Evolutionary conservation across 2,797 vertebrate species (phyloP), one percentile per base, ranked within the genome.

Genomic region (Toxotes lorentzi): DNA sequence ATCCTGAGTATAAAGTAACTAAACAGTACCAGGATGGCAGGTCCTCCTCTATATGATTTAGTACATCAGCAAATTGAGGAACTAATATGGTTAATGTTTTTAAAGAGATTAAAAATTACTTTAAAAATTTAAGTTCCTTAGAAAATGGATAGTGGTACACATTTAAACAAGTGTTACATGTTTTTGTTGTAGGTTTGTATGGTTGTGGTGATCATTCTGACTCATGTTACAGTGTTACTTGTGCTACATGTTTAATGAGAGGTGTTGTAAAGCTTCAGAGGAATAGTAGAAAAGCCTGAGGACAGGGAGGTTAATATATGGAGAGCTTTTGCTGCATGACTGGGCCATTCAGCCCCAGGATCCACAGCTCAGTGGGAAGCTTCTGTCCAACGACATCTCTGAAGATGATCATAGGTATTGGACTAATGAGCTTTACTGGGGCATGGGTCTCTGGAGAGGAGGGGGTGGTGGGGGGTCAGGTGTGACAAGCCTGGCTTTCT

Each of bases 391-490:
- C 92, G 93, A 94, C 94, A 95, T 94, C 91, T 95, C 91, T 94
- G 93, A 94, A 91, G 93, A 94, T 94, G 91, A 93, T 88, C 92
- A 85, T 89, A 93, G 92, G 91, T 94, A 95, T 95, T 93, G 93
- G 93, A 94, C 92, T 95, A 95, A 95, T 94, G 94, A 94, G 93
- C 93, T 94, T 94, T 94, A 93, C 93, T 91, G 91, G 91, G 92
- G 90, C 93, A 93, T 85, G 91, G 90, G 87, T 92, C 90, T 89
- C 88, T 80, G 82, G 79, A 86, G 85, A 87, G 81, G 79, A 88
- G 88, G 86, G 81, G 27, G 51, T 88, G 81, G 87, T 88, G 81
- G 27, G 51, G 89, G 81, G 87, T 88, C 82, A 91, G 90, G 90
- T 91, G 89, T 90, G 90, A 92, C 89, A 87, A 92, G 89, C 82